Percentiles rank a stretch among this genome's conserved stretches.
These are phyloP conservation scores for Sarcophaga caerulescens DNA, from an alignment of 2,888 invertebrate genomes.

Conservation along the genomic window DNA sequence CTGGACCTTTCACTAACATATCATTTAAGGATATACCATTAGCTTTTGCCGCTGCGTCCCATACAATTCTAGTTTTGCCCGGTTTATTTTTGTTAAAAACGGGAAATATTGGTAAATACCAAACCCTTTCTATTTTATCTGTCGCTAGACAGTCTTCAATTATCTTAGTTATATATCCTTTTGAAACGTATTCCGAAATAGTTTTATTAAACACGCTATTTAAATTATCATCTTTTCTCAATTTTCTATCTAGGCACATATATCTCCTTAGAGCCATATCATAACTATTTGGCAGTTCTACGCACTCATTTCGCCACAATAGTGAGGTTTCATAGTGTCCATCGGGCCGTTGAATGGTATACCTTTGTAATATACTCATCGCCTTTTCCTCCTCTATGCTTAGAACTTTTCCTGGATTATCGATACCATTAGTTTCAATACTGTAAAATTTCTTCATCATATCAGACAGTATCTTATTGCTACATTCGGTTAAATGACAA, in stretches of 20 bases:
- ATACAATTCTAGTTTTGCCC: constrained; percentile 14
- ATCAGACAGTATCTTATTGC: too few relatives aligned
- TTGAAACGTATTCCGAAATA: constrained; percentile 29
- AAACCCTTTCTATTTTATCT: not conserved
- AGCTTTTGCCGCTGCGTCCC: constrained; percentile 33
- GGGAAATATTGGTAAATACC: not conserved
- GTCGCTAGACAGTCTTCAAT: not conserved
- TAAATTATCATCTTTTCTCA: constrained; percentile 10
- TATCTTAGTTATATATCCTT: constrained; percentile 8
- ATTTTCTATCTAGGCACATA: constrained; percentile 23
- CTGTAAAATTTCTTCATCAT: too few relatives aligned
- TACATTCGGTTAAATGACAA: too few relatives aligned
- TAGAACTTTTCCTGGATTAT: not conserved
- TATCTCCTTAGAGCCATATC: not conserved
- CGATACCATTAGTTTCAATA: too few relatives aligned
- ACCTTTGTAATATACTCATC: constrained; percentile 4
- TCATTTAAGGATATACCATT: constrained; percentile 49
- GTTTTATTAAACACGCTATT: constrained; percentile 35
- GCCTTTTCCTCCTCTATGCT: constrained; percentile 28
- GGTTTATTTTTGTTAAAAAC: constrained; percentile 27
- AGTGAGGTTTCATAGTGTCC: constrained; percentile 33
- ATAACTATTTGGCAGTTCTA: constrained; percentile 23
- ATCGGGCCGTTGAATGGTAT: constrained; percentile 23
- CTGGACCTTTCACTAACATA: constrained; percentile 41
- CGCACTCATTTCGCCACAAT: constrained; percentile 4